Conservation (phyloP, 2,113 vertebrate genomes). For the Trichomycterus rosablanca region DNA sequence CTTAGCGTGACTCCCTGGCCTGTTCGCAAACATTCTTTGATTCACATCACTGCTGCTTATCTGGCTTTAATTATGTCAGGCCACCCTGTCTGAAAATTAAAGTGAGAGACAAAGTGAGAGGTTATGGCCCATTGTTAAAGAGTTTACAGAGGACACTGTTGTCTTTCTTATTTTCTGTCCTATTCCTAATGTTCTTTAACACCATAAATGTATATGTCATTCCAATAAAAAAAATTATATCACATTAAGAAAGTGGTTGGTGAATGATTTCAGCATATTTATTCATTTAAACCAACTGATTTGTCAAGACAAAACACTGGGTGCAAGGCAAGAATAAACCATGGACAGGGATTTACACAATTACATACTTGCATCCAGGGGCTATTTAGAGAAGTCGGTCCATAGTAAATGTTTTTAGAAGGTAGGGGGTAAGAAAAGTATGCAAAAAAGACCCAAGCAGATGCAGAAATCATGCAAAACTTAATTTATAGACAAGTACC, state of each 20-base stretch:
- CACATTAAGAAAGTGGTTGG: neutral
- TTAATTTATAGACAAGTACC: no score
- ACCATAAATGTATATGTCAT: conserved; percentile 40
- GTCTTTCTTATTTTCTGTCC: conserved; percentile 10
- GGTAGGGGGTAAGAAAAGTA: no score
- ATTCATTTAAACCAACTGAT: no score
- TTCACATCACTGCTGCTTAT: conserved; percentile 37
- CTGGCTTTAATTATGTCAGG: conserved; percentile 37
- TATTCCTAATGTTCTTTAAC: conserved; percentile 26
- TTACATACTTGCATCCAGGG: no score
- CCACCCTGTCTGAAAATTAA: conserved; percentile 41
- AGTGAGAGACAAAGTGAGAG: neutral
- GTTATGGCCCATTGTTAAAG: neutral
- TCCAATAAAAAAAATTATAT: conserved; percentile 36
- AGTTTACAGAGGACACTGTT: conserved; percentile 2
- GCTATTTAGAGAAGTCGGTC: no score
- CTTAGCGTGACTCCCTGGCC: conserved; percentile 51
- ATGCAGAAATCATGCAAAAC: no score
- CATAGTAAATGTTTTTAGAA: no score
- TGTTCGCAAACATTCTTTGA: conserved; percentile 36
- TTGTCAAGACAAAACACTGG: no score
- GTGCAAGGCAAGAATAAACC: no score
- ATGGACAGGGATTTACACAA: no score
- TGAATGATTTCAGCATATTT: no score
- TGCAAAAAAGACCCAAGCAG: no score